These are phyloP conservation scores for Cyanoderma ruficeps DNA, from an alignment of 2,113 vertebrate species.

Conservation along the genomic window DNA sequence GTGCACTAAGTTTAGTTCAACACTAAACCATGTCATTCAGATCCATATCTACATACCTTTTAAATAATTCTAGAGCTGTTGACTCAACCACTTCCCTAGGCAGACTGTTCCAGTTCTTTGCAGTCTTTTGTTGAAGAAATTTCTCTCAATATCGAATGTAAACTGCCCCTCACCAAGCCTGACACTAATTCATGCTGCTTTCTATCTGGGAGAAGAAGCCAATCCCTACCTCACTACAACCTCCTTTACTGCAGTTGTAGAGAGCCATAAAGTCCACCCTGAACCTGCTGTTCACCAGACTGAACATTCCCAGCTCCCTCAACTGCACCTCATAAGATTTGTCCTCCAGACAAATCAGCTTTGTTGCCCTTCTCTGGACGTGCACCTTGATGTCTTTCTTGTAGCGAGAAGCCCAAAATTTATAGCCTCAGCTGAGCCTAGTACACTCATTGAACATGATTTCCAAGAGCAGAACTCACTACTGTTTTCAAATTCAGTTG, in stretches of 20 bases:
- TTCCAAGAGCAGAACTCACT: not conserved
- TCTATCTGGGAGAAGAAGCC: not conserved
- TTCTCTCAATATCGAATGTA: accelerated
- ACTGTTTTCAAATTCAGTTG: not conserved
- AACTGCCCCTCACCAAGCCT: not conserved
- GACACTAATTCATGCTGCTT: not conserved
- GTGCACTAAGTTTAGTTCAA: not conserved
- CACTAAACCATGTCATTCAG: not conserved
- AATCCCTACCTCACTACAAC: not conserved
- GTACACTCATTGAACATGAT: not conserved
- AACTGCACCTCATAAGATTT: accelerated
- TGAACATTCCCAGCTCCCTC: not conserved
- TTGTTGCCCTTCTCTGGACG: not conserved
- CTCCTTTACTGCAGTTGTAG: not conserved
- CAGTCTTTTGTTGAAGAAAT: not conserved
- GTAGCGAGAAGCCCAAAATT: not conserved
- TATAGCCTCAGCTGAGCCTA: not conserved
- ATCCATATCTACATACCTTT: not conserved
- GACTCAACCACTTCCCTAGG: not conserved
- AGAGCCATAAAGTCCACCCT: not conserved
- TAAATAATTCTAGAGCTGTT: not conserved
- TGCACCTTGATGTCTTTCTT: not conserved
- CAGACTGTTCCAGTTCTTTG: not conserved
- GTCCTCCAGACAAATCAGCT: not conserved
- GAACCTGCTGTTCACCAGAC: not conserved